Percentiles rank a stretch among this genome's conserved stretches.
These are phyloP conservation scores for Bryconaethiops microstoma DNA, from an alignment of 2,797 vertebrate genomes.

Conservation along the genomic window DNA sequence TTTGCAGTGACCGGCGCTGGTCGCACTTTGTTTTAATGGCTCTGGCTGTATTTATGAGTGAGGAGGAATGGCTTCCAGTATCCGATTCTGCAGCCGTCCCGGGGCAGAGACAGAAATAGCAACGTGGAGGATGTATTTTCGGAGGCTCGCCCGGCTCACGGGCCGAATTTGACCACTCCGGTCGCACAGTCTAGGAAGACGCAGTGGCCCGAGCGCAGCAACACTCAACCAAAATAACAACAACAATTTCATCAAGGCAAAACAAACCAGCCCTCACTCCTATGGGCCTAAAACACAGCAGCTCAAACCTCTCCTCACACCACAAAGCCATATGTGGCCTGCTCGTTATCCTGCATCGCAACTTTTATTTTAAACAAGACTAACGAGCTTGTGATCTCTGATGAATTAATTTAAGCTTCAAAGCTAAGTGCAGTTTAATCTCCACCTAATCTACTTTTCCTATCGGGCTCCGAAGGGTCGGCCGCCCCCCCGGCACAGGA, in stretches of 20 bases:
- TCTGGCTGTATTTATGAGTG: constrained; percentile 45
- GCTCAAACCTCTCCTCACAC: neutral
- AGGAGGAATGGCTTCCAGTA: constrained; percentile 36
- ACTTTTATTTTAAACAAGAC: constrained; percentile 4
- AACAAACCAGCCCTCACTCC: neutral
- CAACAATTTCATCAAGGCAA: neutral
- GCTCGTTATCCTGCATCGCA: neutral
- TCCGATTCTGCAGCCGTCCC: constrained; percentile 45
- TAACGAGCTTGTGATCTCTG: constrained; percentile 23
- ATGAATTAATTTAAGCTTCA: constrained; percentile 22
- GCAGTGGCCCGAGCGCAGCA: neutral
- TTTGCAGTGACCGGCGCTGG: constrained; percentile 39
- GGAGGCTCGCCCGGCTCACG: constrained; percentile 21
- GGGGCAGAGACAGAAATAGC: constrained; percentile 42
- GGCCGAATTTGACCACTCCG: constrained; percentile 23
- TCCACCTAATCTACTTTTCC: constrained; percentile 13
- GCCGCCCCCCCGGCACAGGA: constrained; percentile 17
- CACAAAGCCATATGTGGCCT: too few relatives aligned
- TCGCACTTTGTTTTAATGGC: constrained; percentile 48
- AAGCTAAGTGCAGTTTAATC: constrained; percentile 11
- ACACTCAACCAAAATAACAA: constrained; percentile 34
- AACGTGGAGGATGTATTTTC: constrained; percentile 46
- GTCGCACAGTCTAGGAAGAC: constrained; percentile 27
- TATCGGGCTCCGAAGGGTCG: neutral
- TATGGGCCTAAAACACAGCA: neutral